phyloP scores from a whole-genome alignment of 2,888 invertebrate genomes.

The Diloba caeruleocephala region DNA sequence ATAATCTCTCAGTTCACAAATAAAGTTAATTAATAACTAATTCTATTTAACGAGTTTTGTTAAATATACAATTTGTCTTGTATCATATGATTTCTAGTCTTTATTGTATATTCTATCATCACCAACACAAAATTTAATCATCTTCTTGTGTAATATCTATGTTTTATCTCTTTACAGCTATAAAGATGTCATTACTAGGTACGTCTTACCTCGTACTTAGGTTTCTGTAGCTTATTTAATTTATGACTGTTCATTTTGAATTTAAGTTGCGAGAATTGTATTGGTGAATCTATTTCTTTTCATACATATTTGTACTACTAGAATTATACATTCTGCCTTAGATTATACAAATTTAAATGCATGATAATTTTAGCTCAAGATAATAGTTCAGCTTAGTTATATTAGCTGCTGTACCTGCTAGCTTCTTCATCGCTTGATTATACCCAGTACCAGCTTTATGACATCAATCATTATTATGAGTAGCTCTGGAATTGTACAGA shows the following conservation, averaged over 20 bases:
- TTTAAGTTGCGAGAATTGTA: background rate
- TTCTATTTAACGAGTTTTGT: background rate
- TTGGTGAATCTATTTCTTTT: background rate
- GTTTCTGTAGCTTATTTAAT: slow-evolving; percentile 4
- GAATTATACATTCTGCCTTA: slow-evolving; percentile 2
- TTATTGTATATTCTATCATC: slow-evolving; percentile 6
- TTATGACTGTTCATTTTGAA: background rate
- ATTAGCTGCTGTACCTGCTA: slow-evolving; percentile 12
- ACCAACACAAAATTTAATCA: slow-evolving; percentile 13
- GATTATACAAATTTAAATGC: background rate
- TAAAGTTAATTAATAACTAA: background rate
- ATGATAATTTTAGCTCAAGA: slow-evolving; percentile 6
- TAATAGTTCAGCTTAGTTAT: slow-evolving; percentile 23
- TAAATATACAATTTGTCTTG: background rate
- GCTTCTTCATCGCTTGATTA: slow-evolving; percentile 16
- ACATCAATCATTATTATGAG: slow-evolving; percentile 12
- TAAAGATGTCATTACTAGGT: slow-evolving; percentile 84
- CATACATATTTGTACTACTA: too few species aligned
- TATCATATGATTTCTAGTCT: background rate
- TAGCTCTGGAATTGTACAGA: slow-evolving; percentile 6
- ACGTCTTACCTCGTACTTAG: slow-evolving; percentile 62
- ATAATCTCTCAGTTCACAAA: background rate
- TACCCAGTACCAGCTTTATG: slow-evolving; percentile 8
- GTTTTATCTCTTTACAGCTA: slow-evolving; percentile 78
- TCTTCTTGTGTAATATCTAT: slow-evolving; percentile 45